Percentiles rank a stretch among this genome's conserved stretches.
Evolutionary conservation across 2,888 invertebrate genomes (phyloP).

Genomic region (Morinoia aosen): DNA sequence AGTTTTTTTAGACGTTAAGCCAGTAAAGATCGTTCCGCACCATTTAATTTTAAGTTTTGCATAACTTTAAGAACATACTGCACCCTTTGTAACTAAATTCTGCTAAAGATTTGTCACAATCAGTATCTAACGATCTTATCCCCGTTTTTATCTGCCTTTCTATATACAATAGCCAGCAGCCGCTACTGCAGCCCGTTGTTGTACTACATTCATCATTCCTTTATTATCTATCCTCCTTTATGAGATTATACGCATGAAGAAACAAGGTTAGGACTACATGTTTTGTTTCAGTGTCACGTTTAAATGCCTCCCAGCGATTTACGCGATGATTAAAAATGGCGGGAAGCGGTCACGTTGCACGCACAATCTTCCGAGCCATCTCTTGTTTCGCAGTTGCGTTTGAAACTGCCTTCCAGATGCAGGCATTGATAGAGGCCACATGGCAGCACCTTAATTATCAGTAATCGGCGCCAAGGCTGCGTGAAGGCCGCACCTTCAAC

Average conservation of each 20-base stretch:
- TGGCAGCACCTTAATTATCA: background rate
- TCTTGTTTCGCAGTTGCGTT: background rate
- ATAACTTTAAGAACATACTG: too few relatives aligned
- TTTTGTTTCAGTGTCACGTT: background rate
- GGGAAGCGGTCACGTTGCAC: background rate
- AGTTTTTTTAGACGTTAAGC: too few relatives aligned
- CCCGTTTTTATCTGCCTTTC: background rate
- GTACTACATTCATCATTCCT: background rate
- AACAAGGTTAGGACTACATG: background rate
- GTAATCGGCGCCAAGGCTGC: background rate
- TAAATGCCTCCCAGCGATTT: background rate
- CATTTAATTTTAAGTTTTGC: too few relatives aligned
- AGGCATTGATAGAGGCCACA: background rate
- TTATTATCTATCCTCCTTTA: background rate
- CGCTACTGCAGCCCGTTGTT: background rate
- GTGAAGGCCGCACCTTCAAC: background rate
- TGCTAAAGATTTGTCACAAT: too few relatives aligned
- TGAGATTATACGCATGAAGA: background rate
- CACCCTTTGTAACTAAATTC: too few relatives aligned
- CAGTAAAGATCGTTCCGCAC: too few relatives aligned
- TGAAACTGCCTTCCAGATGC: background rate
- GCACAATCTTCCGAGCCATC: too few relatives aligned
- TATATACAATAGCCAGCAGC: background rate
- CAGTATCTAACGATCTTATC: too few relatives aligned
- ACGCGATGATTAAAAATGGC: background rate